phyloP scores from a whole-genome alignment of 2,797 vertebrate genomes.

The Cuniculus paca region DNA sequence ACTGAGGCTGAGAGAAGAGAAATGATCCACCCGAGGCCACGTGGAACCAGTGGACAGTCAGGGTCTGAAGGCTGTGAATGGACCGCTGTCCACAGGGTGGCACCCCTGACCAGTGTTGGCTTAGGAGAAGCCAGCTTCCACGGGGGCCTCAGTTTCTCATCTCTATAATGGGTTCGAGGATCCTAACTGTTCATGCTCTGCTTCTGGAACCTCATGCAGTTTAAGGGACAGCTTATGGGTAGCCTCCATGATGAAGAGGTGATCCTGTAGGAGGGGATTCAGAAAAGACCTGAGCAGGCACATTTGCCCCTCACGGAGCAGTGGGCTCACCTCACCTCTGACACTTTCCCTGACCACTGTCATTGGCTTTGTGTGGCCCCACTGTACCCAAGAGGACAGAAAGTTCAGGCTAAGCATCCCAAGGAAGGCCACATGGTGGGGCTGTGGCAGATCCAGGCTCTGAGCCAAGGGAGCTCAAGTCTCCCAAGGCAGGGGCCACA shows the following conservation, averaged over 20 bases:
- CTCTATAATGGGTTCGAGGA: neutral
- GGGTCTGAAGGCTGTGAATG: neutral
- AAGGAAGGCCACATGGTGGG: neutral
- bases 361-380: neutral
- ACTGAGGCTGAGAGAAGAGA: neutral
- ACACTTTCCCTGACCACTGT: neutral
- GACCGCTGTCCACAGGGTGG: neutral
- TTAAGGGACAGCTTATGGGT: neutral
- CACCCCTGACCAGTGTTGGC: neutral
- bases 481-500: neutral
- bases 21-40: neutral
- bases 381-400: neutral
- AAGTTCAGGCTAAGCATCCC: neutral
- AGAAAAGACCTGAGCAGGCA: neutral
- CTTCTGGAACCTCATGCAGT: neutral
- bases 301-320: neutral
- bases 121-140: neutral
- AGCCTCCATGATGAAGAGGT: neutral
- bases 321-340: neutral
- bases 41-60: fast-evolving
- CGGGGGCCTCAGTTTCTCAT: neutral
- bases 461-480: neutral
- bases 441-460: neutral
- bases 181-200: neutral
- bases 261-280: neutral